phyloP scores from a whole-genome alignment of 35 echinoderm and acorn worm species.

The Apostichopus californicus region DNA sequence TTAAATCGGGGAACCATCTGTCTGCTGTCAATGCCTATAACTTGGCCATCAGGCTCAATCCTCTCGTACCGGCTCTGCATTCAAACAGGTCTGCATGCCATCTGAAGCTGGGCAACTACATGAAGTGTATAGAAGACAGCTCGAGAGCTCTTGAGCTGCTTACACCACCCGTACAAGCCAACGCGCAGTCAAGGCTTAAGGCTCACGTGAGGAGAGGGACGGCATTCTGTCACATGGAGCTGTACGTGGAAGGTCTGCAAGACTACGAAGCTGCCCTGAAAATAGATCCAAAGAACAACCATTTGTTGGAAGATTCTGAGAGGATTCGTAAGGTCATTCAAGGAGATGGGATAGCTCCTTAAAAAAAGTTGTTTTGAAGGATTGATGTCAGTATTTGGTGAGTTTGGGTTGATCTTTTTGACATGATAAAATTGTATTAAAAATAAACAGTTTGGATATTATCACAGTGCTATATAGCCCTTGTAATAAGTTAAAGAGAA shows the following conservation, averaged over 20 bases:
- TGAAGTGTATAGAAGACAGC: slow-evolving; percentile 96
- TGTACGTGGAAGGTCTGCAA: slow-evolving; percentile 94
- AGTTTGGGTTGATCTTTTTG: too few relatives aligned
- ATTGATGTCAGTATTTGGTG: neutral
- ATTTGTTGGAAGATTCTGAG: slow-evolving; percentile 73
- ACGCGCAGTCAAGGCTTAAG: slow-evolving; percentile 82
- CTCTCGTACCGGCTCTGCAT: slow-evolving; percentile 67
- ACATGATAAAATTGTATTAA: too few relatives aligned
- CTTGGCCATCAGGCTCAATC: slow-evolving; percentile 80
- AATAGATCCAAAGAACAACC: slow-evolving; percentile 77
- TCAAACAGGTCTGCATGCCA: slow-evolving; percentile 96
- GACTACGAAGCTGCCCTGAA: slow-evolving; percentile 98
- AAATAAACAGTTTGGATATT: too few relatives aligned
- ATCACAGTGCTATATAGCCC: too few relatives aligned
- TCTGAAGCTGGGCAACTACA: slow-evolving; percentile 90
- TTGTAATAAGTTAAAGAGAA: too few relatives aligned
- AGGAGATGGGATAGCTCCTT: slow-evolving; percentile 26
- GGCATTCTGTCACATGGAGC: slow-evolving; percentile 94
- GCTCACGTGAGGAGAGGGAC: slow-evolving; percentile 86
- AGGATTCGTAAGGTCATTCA: slow-evolving; percentile 87
- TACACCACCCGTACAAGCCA: slow-evolving; percentile 87
- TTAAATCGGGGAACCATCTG: slow-evolving; percentile 79
- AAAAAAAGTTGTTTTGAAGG: neutral
- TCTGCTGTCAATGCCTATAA: slow-evolving; percentile 98
- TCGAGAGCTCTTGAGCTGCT: slow-evolving; percentile 95